Evolutionary conservation across 2,888 invertebrate genomes (phyloP).

Genomic region (Hirtodrosophila alboralis): DNA sequence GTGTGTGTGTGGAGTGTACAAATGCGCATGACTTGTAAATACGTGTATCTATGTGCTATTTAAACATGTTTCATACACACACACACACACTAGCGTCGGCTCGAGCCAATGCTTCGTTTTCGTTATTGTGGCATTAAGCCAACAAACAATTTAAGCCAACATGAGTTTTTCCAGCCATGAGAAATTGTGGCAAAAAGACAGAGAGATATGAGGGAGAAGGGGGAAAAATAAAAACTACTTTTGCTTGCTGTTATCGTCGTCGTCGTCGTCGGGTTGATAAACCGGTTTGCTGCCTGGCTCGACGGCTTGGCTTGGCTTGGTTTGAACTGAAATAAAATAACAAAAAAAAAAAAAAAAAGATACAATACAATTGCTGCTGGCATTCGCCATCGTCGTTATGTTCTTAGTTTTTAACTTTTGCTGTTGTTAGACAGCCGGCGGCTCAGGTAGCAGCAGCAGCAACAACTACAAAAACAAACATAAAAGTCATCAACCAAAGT

Average conservation of each 20-base stretch:
- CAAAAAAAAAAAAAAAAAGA: slow-evolving; percentile 26
- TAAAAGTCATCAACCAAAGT: slow-evolving; percentile 39
- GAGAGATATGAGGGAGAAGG: too few relatives aligned
- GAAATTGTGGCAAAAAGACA: slow-evolving; percentile 69
- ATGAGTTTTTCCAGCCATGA: slow-evolving; percentile 71
- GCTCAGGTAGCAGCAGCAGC: slow-evolving; percentile 59
- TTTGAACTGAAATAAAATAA: slow-evolving; percentile 1
- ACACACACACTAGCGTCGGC: slow-evolving; percentile 43
- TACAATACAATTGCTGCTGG: slow-evolving; percentile 32
- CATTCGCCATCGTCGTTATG: slow-evolving; percentile 41
- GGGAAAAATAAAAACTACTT: too few relatives aligned
- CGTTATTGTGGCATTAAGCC: slow-evolving; percentile 74
- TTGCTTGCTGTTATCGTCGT: slow-evolving; percentile 62
- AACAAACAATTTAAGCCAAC: slow-evolving; percentile 79
- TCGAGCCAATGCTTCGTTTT: slow-evolving; percentile 63
- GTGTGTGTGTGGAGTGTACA: slow-evolving; percentile 32
- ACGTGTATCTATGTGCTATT: slow-evolving; percentile 36
- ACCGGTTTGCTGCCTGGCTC: slow-evolving; percentile 60
- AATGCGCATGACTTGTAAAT: slow-evolving; percentile 69
- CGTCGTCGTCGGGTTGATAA: slow-evolving; percentile 66
- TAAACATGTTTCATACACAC: slow-evolving; percentile 58
- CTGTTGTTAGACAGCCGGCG: slow-evolving; percentile 59
- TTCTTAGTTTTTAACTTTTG: slow-evolving; percentile 48
- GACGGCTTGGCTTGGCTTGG: slow-evolving; percentile 8
- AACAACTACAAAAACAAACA: slow-evolving; percentile 17